phyloP scores from a whole-genome alignment of 2,888 invertebrate species.

The Coleophora deauratella region DNA sequence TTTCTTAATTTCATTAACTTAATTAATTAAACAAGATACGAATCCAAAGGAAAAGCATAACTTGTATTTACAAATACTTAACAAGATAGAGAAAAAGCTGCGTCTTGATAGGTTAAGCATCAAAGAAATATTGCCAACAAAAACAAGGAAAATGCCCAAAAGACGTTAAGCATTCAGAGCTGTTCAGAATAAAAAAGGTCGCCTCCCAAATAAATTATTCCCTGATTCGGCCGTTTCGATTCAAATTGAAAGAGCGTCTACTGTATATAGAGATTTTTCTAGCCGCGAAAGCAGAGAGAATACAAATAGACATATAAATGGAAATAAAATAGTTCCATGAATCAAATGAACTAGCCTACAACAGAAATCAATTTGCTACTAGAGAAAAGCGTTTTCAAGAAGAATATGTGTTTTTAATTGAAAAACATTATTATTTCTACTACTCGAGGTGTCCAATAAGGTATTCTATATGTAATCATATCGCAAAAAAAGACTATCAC shows the following conservation, averaged over 20 bases:
- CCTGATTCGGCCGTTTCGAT: conserved; percentile 65
- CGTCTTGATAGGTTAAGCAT: background rate
- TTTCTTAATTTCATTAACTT: no score
- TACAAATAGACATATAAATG: conserved; percentile 67
- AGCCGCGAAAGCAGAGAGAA: conserved; percentile 59
- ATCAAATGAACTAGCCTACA: conserved; percentile 52
- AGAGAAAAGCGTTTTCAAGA: no score
- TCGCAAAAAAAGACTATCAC: no score
- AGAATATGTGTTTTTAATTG: no score
- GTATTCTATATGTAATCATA: no score
- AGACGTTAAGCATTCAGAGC: conserved; percentile 43
- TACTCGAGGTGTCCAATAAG: no score
- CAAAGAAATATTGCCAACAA: conserved; percentile 17
- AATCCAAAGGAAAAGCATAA: no score
- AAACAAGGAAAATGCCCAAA: conserved; percentile 37
- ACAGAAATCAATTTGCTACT: no score
- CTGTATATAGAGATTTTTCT: conserved; percentile 65
- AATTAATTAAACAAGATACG: no score
- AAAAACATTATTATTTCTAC: no score
- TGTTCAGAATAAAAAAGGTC: conserved; percentile 52
- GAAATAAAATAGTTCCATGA: conserved; percentile 61
- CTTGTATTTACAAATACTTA: no score
- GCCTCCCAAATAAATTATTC: conserved; percentile 62
- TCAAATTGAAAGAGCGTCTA: conserved; percentile 66
- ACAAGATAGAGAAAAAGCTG: background rate